Evolutionary conservation across 2,797 vertebrate species (phyloP).

Genomic region (Heliangelus exortis): DNA sequence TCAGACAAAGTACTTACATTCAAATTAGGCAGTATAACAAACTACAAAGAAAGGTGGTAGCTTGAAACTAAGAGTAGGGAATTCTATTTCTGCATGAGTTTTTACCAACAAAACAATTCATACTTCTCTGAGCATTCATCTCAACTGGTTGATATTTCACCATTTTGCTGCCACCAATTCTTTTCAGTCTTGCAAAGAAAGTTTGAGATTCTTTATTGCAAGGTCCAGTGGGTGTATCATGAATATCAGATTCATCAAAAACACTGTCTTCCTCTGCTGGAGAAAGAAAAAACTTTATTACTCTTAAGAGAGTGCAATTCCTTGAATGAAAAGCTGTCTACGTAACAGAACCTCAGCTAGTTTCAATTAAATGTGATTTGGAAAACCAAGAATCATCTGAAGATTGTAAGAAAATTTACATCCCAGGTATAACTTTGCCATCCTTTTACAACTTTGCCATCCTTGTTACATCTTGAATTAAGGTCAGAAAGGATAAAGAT

Average conservation of each 20-base stretch:
- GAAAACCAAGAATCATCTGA: conserved; percentile 70
- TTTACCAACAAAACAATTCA: conserved; percentile 77
- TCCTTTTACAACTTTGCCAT: conserved; percentile 54
- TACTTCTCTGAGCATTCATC: conserved; percentile 98
- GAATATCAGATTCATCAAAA: conserved; percentile 99
- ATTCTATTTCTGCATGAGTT: conserved; percentile 71
- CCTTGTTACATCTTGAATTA: conserved; percentile 54
- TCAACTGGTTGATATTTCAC: conserved; percentile 99
- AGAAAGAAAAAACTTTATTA: conserved; percentile 75
- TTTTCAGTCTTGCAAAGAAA: conserved; percentile 98
- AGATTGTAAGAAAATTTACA: conserved; percentile 53
- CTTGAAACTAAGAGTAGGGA: conserved; percentile 59
- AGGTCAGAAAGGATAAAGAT: conserved; percentile 59
- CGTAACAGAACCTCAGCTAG: background rate
- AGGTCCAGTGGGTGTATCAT: conserved; percentile 97
- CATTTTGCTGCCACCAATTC: conserved; percentile 98
- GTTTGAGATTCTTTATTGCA: conserved; percentile 98
- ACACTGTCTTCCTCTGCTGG: conserved; percentile 97
- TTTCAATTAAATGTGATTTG: background rate
- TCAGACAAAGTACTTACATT: conserved; percentile 17
- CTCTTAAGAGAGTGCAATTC: conserved; percentile 56
- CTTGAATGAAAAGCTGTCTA: background rate
- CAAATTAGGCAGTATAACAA: conserved; percentile 53
- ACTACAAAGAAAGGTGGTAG: conserved; percentile 64
- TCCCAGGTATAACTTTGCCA: conserved; percentile 38